Evolutionary conservation across 2,113 vertebrate species (phyloP), one percentile per base, ranked within the genome.

Genomic region (Percina caprodes): DNA sequence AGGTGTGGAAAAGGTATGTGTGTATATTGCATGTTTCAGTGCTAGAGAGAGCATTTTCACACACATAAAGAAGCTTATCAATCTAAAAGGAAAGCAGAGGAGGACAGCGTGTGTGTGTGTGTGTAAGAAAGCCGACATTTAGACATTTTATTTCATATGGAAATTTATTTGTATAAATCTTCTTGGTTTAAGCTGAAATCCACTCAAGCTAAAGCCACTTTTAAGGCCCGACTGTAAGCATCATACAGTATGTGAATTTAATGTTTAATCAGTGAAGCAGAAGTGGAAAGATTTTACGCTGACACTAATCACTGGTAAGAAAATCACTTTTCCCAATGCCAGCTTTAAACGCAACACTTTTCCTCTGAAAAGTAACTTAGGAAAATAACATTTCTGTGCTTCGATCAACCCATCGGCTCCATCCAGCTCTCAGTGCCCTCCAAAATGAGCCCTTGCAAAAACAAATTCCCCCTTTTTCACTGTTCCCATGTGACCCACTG

Each of bases 301-400:
- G n/a, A 14, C 49, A 13, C 72, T 84, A 83, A 89, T 86, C 82
- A 84, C 63, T 60, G 42, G 10, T 63, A 67, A 83, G 78, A 82
- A 88, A 90, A 89, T 80, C 74, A 82, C 86, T 67, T 77, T 39
- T 35, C 59, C 39, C 33, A 2, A 21, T 33, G 77, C 73, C 81
- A 79, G 63, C 59, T 67, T 66, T 71, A 66, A 80, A 69, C 1
- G 8, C 70, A 56, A 54, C 7, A 3, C 48, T 90, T 70, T 86
- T 88, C 70, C 89, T 88, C 21, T 72, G 85, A 90, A 88, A 86
- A 79, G 67, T 16, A n/a, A 52, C 71, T 83, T 75, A 82, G 82
- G 89, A 82, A 86, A 90, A 87, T 21, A 26, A 39, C 5, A 24
- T 63, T 33, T 80, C 73, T 76, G 65, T 58, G 49, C 61, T 62